Base-by-base conservation (phyloP, 2,797 vertebrate species). In the Melanotaenia maccullochi region DNA sequence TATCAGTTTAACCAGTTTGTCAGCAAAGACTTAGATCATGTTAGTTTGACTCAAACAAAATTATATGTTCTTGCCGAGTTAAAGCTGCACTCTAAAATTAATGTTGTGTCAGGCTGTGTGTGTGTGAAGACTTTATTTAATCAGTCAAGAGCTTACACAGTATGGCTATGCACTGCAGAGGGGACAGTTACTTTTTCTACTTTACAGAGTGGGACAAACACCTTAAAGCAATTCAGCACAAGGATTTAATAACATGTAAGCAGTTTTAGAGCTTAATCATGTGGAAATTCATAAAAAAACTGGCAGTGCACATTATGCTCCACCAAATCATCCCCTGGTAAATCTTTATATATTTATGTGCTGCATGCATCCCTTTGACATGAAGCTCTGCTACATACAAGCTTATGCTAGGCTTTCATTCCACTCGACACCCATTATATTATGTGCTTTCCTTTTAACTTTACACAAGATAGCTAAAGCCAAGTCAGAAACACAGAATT, bases 161-260 rank as follows among this genome's bases (percentile, higher is more conserved):
- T 33, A 61, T 68, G 57, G 57, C 38, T 55, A 36, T 16, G 63
- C 55, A n/a, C 55, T 44, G 44, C 30, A 38, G 32, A 47, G 38
- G 38, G 57, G 42, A 55, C 51, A 52, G 47, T 49, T 24, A 32
- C 55, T 56, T 36, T 65, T 20, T 65, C 35, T 56, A 12, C 24
- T 14, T 65, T 24, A 32, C 16, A 33, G 38, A 58, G 66, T 52
- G 60, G 38, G 32, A 59, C 56, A 65, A 61, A 38, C 57, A 68
- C 40, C 11, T 40, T 16, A 14, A 40, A 12, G 51, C 0, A 55
- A 65, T 16, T 56, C 3, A 42, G 36, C 51, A 28, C 51, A 66
- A 66, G 25, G 9, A 42, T 20, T 18, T 2, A 40, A 25, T 22
- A 36, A 33, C 13, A 49, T 18, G 25, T 58, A 24, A 47, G 18